Evolutionary conservation across 2,797 vertebrate genomes (phyloP), one percentile per base, ranked within the genome.

Genomic region (Hephaestus fuliginosus): DNA sequence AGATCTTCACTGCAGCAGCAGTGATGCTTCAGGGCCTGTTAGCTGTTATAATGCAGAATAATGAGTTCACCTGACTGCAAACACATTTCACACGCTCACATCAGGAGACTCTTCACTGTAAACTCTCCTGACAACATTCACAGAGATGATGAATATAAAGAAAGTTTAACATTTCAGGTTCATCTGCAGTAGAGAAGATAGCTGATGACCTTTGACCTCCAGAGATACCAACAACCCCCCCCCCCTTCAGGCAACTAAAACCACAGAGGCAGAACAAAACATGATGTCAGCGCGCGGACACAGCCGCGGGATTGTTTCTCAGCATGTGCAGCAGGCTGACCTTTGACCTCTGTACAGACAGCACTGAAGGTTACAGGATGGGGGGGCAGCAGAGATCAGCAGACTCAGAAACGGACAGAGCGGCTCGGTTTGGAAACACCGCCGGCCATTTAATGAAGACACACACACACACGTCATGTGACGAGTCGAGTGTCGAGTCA

Each of bases 291-390:
- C 69, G 8, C 63, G 9, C 43, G 15, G 66, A 87, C 70, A 92
- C 89, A 90, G 79, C 41, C 18, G 14, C 60, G 65, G 51, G 74
- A 85, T 89, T 91, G 90, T 91, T 73, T 56, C 56, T 30, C 51
- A 49, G 81, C 18, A 33, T 74, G 61, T 83, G 76, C 72, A 73
- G 49, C 76, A 49, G 69, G 48, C n/a, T 39, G 76, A 79, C 72
- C 77, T 78, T 49, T 80, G 83, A 80, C 76, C 81, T 57, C 75
- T 36, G 48, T 7, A 72, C 65, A 70, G 46, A 49, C 60, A 14
- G 53, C 15, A 18, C 36, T 20, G 25, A 25, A 25, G 25, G 25
- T 25, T 25, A 25, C 25, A 25, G 25, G 25, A 25, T 25, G 25
- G 25, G 25, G 25, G 25, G 25, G 25, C 25, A 62, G 6, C 39